Conservation (phyloP, 2,888 invertebrate species). For the Campaea margaritaria region DNA sequence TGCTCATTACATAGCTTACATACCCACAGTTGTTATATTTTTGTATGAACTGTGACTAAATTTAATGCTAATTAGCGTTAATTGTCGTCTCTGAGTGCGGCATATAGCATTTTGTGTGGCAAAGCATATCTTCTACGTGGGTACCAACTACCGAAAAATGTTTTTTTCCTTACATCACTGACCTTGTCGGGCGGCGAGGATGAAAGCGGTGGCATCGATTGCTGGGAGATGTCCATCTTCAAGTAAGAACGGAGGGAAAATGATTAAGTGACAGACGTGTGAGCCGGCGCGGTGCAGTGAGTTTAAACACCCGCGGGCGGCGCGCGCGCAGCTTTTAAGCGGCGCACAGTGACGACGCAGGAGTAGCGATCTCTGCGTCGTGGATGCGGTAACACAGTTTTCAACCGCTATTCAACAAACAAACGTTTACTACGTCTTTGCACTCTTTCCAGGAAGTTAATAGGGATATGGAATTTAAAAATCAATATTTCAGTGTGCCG, state of each 20-base stretch:
- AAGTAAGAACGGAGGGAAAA: slow-evolving; percentile 12
- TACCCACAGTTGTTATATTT: no score
- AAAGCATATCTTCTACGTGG: not conserved
- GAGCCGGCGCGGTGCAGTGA: slow-evolving; percentile 9
- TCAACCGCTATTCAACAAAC: no score
- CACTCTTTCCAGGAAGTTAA: no score
- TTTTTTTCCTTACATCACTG: slow-evolving; percentile 17
- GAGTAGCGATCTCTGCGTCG: slow-evolving; percentile 3
- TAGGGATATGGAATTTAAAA: no score
- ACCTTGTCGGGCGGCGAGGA: slow-evolving; percentile 47
- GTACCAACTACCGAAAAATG: not conserved
- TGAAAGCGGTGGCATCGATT: slow-evolving; percentile 20
- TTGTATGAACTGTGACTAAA: not conserved
- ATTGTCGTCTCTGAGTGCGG: not conserved
- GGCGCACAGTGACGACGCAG: slow-evolving; percentile 41
- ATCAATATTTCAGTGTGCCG: no score
- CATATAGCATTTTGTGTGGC: not conserved
- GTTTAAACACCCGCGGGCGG: slow-evolving; percentile 67
- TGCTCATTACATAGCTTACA: no score
- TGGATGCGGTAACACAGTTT: slow-evolving; percentile 42
- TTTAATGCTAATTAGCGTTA: not conserved
- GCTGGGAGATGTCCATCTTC: slow-evolving; percentile 47
- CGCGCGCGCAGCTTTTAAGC: slow-evolving; percentile 56
- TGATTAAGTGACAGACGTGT: not conserved
- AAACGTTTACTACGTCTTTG: no score